Conservation (phyloP, 2,113 vertebrate genomes). For the Glaucomys volans region DNA sequence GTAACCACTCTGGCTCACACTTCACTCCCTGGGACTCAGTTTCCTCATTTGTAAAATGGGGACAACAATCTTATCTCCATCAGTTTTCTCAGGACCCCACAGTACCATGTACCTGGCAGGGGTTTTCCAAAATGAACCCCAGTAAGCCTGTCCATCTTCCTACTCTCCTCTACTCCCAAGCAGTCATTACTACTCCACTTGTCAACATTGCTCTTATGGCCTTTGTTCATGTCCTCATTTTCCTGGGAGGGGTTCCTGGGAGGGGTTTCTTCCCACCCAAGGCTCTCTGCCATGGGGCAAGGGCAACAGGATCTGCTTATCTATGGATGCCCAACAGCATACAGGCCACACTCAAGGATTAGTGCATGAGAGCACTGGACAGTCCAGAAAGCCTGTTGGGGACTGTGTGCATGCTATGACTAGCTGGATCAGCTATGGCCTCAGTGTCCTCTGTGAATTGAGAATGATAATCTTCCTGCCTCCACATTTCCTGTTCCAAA, state of each 20-base stretch:
- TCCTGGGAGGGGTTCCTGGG: background rate
- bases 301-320: background rate
- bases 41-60: constrained; percentile 25
- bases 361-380: background rate
- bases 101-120: background rate
- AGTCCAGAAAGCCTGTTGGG: background rate
- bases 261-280: too few relatives aligned
- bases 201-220: background rate
- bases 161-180: background rate
- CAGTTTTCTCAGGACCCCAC: background rate
- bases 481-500: background rate
- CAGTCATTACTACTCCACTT: background rate
- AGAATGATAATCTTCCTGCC: background rate
- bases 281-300: background rate
- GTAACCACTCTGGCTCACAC: background rate
- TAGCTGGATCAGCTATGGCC: background rate
- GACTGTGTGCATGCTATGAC: background rate
- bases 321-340: background rate
- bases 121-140: background rate
- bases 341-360: background rate
- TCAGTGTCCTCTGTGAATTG: background rate
- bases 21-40: background rate
- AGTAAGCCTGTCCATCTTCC: background rate
- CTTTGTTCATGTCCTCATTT: background rate
- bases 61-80: background rate